Base-by-base conservation (phyloP, 2,888 invertebrate genomes). In the Galerucella nymphaeae region DNA sequence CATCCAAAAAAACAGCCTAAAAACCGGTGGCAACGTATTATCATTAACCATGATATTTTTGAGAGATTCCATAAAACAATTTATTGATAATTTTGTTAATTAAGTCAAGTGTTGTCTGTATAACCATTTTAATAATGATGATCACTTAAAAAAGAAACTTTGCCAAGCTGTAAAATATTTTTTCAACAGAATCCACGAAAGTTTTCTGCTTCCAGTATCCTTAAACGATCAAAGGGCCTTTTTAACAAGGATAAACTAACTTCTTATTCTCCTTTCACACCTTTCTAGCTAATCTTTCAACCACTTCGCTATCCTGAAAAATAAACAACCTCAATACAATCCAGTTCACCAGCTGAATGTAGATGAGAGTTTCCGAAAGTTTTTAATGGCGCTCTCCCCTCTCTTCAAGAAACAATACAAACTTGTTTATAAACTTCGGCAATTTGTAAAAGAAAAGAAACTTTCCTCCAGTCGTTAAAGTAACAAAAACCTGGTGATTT, bases 281-380 rank as follows among this genome's bases (percentile, higher is more conserved):
- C 70, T 70, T 55, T 45, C 53, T 16, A 55, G 69, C 62, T 69
- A 69, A 69, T 69, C 69, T 64, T 55, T 70, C 45, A 70, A 70
- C 70, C 63, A 63, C 70, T 70, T 69, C 57, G 42, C 38, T 23
- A 41, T 38, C 68, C 57, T 41, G 30, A 70, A 70, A 70, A 70
- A 63, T 63, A 70, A 70, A 63, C 70, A 53, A 64, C 63, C 70
- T 45, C 57, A 70, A 70, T 70, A 70, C 70, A 70, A 70, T 70
- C 63, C 63, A 59, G 63, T 63, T 70, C 57, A 57, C 57, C 23
- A 63, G 63, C 41, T 63, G 70, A 70, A 70, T 70, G 70, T 57
- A 57, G 70, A 70, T 70, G 70, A 70, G 70, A 70, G 63, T 70
- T 70, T 64, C 55, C 55, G 5, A 57, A 70, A 70, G 63, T 70